Conservation (phyloP, 2,797 vertebrate species). For the Rhabdophis nuchalis region DNA sequence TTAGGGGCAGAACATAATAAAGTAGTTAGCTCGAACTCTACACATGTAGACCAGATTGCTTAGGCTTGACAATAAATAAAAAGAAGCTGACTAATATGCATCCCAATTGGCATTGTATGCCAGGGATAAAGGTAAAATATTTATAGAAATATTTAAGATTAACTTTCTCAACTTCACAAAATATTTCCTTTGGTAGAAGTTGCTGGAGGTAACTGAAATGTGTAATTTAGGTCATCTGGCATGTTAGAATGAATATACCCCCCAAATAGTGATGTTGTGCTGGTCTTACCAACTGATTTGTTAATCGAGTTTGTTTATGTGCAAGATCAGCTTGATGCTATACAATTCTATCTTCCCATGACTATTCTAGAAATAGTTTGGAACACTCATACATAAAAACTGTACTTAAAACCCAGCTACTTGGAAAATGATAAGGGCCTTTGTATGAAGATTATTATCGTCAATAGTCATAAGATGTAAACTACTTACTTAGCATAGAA, state of each 20-base stretch:
- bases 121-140: not conserved
- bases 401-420: too few species aligned
- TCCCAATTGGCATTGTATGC: too few species aligned
- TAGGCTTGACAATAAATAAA: not conserved
- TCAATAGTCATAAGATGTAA: too few species aligned
- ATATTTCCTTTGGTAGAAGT: not conserved
- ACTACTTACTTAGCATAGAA: too few species aligned
- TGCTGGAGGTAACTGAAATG: not conserved
- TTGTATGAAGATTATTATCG: too few species aligned
- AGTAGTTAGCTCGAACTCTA: not conserved
- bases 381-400: too few species aligned
- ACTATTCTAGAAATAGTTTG: not conserved
- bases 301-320: not conserved
- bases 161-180: not conserved
- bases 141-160: not conserved
- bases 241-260: not conserved
- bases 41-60: too few species aligned
- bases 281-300: not conserved
- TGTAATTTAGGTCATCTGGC: not conserved
- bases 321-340: not conserved
- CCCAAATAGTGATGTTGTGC: not conserved
- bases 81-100: not conserved
- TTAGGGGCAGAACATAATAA: not conserved
- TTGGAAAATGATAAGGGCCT: too few species aligned
- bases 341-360: not conserved